phyloP scores from a whole-genome alignment of 2,888 invertebrate species.

The Mythimna ferrago region DNA sequence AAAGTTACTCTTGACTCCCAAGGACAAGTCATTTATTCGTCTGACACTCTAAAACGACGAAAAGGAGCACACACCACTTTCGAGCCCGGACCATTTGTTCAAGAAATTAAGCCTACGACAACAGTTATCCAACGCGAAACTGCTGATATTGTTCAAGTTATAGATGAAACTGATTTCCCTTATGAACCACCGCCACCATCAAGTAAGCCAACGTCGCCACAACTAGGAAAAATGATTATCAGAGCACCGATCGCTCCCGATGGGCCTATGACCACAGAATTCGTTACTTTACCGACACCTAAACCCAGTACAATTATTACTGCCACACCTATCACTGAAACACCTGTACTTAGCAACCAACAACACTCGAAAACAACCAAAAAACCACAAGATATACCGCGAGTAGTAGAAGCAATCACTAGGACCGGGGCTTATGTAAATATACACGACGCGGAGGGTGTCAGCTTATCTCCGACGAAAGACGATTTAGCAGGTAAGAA shows the following conservation, averaged over 20 bases:
- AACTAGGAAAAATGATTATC: slow-evolving; percentile 92
- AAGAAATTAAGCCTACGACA: slow-evolving; percentile 89
- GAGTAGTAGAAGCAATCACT: slow-evolving; percentile 87
- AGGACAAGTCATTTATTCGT: slow-evolving; percentile 96
- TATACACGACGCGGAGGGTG: slow-evolving; percentile 92
- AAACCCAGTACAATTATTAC: slow-evolving; percentile 92
- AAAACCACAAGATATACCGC: slow-evolving; percentile 81
- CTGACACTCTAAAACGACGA: slow-evolving; percentile 95
- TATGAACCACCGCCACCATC: slow-evolving; percentile 82
- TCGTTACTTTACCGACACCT: slow-evolving; percentile 90
- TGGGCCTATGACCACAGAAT: slow-evolving; percentile 89
- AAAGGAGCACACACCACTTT: slow-evolving; percentile 96
- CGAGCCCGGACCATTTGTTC: slow-evolving; percentile 96
- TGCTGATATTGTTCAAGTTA: slow-evolving; percentile 82
- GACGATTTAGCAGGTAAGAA: slow-evolving; percentile 94
- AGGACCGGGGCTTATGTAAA: slow-evolving; percentile 93
- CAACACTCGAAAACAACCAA: slow-evolving; percentile 75
- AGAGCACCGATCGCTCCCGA: slow-evolving; percentile 88
- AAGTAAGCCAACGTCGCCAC: slow-evolving; percentile 91
- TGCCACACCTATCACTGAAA: slow-evolving; percentile 86
- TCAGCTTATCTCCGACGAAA: slow-evolving; percentile 91
- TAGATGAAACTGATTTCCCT: slow-evolving; percentile 87
- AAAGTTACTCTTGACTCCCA: slow-evolving; percentile 96
- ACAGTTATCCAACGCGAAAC: slow-evolving; percentile 83
- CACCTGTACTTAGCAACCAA: slow-evolving; percentile 71